These are phyloP conservation scores for Blennius ocellaris DNA, from an alignment of 2,113 vertebrate species.

Conservation along the genomic window DNA sequence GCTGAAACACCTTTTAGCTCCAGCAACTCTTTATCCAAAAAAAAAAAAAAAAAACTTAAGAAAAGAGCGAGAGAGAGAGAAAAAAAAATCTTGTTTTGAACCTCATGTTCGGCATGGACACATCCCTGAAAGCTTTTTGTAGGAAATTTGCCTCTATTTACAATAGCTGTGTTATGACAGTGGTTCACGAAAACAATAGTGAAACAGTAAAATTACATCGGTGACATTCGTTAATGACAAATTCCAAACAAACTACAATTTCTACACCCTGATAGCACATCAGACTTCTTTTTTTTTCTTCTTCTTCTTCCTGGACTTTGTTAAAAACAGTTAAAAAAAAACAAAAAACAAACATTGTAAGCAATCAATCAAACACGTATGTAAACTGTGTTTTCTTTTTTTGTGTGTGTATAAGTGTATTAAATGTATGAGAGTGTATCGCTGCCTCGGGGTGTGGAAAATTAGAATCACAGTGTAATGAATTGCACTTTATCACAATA, in stretches of 20 bases:
- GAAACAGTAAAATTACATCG: conserved; percentile 64
- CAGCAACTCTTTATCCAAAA: not conserved
- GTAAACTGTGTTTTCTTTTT: conserved; percentile 27
- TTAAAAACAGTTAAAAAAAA: conserved; percentile 39
- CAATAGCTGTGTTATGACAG: conserved; percentile 68
- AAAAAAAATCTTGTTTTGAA: not conserved
- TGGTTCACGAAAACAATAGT: conserved; percentile 73
- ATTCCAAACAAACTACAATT: conserved; percentile 62
- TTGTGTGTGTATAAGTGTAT: conserved; percentile 29
- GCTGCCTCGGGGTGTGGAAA: no score
- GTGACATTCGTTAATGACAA: conserved; percentile 71
- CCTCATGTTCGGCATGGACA: conserved; percentile 48
- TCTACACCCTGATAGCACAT: conserved; percentile 74
- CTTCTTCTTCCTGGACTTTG: conserved; percentile 45
- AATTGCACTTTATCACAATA: no score
- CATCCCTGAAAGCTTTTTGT: conserved; percentile 71
- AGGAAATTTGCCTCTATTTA: conserved; percentile 64
- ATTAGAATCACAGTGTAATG: no score
- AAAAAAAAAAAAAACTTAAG: no score
- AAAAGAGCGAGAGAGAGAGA: not conserved
- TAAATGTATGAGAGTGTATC: conserved; percentile 19
- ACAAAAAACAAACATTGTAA: conserved; percentile 33
- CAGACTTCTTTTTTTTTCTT: conserved; percentile 49
- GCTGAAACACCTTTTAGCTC: not conserved
- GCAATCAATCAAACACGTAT: conserved; percentile 39